Base-by-base conservation (phyloP, 2,888 invertebrate genomes). In the Thymelicus acteon region DNA sequence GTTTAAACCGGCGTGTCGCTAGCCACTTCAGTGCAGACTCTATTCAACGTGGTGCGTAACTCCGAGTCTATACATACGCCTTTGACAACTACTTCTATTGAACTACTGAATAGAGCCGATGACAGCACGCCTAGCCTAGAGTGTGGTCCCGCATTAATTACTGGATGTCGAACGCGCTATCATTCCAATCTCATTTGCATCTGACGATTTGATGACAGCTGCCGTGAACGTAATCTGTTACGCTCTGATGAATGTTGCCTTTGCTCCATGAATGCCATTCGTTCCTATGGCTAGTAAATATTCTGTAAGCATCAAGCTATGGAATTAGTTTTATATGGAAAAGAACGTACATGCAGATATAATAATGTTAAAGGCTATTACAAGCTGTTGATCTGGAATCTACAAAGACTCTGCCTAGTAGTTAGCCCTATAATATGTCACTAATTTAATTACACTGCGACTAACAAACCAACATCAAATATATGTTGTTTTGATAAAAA, bases 91-190 rank as follows among this genome's bases (percentile, higher is more conserved):
- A 79, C 82, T 80, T 81, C 86, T 84, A 92, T 91, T 91, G 88
- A 91, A 85, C 85, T 80, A 80, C 75, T 91, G 90, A 92, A 92
- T 91, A 80, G 86, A 85, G 79, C 78, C 87, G 88, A 89, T 88
- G 87, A 87, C 88, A 87, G 84, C 80, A 78, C 77, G 80, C 79
- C 76, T 70, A 69, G 52, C 67, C 73, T 72, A 73, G 80, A 83
- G 86, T 87, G 85, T 85, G 87, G 82, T 78, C 85, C 78, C 83
- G 92, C 92, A 92, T 93, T 93, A 89, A 92, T 93, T 91, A 91
- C 82, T 83, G 79, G 77, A 80, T 80, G 82, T 82, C 81, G 82
- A 85, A 84, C 81, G 79, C 73, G 71, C 78, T 82, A 80, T 80
- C 76, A 80, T 78, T 69, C 69, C 62, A 75, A 83, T 82, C 81